A percentile compares a stretch with the other conserved stretches of the same genome.
Conservation (phyloP, 2,888 invertebrate species). For the Volucella inanis region DNA sequence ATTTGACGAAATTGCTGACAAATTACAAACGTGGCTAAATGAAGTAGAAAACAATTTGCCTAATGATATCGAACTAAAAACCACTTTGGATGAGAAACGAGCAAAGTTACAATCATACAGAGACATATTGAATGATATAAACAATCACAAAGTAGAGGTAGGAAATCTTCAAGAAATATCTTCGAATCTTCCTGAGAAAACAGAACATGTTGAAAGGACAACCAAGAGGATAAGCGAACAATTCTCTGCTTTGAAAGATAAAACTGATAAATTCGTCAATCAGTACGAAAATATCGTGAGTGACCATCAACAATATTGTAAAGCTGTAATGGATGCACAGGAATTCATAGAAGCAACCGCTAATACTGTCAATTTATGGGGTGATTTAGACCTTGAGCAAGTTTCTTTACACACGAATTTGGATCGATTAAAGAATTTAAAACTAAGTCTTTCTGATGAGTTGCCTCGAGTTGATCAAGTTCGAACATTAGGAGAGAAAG, state of each 20-base stretch:
- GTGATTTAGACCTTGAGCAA: slow-evolving; percentile 91
- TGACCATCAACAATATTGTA: slow-evolving; percentile 94
- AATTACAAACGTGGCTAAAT: slow-evolving; percentile 91
- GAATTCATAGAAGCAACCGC: slow-evolving; percentile 94
- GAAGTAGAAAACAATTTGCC: slow-evolving; percentile 90
- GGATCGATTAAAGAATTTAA: slow-evolving; percentile 91
- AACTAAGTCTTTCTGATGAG: slow-evolving; percentile 92
- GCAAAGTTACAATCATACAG: slow-evolving; percentile 93
- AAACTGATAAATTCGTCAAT: slow-evolving; percentile 90
- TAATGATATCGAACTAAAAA: slow-evolving; percentile 90
- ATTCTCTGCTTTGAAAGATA: slow-evolving; percentile 88
- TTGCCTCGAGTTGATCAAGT: slow-evolving; percentile 92
- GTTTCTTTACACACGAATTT: slow-evolving; percentile 93
- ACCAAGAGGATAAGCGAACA: slow-evolving; percentile 88
- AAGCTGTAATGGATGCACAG: slow-evolving; percentile 92
- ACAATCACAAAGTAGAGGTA: slow-evolving; percentile 93
- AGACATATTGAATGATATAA: slow-evolving; percentile 91
- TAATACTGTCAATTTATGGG: slow-evolving; percentile 92
- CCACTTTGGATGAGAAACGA: slow-evolving; percentile 95
- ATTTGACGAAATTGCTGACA: slow-evolving; percentile 93
- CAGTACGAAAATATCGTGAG: slow-evolving; percentile 94
- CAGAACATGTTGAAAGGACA: slow-evolving; percentile 89
- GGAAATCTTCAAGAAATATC: slow-evolving; percentile 91
- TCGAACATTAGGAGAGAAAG: slow-evolving; percentile 92
- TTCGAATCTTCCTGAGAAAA: slow-evolving; percentile 90